Evolutionary conservation across 2,888 invertebrate species (phyloP).

Genomic region (Gasteruption jaculator): DNA sequence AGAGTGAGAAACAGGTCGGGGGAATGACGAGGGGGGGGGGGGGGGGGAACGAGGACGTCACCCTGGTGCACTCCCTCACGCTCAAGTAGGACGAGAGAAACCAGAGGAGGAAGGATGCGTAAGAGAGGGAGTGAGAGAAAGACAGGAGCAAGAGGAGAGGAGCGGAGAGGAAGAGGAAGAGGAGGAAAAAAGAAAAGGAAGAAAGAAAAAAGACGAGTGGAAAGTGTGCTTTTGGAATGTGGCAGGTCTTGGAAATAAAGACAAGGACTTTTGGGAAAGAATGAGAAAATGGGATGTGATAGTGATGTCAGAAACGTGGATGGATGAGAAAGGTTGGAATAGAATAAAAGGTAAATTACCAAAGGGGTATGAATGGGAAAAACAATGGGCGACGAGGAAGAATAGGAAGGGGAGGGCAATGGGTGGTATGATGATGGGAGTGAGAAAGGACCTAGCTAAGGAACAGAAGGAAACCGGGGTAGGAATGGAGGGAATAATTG

Average conservation of each 20-base stretch:
- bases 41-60: too few relatives aligned
- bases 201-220: not conserved
- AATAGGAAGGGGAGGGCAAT: not conserved
- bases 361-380: too few relatives aligned
- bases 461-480: not conserved
- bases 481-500: too few relatives aligned
- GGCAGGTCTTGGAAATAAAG: not conserved
- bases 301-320: too few relatives aligned
- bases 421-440: not conserved
- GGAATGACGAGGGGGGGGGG: too few relatives aligned
- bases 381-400: too few relatives aligned
- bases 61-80: too few relatives aligned
- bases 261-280: not conserved
- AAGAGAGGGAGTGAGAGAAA: not conserved
- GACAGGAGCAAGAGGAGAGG: not conserved
- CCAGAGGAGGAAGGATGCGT: not conserved
- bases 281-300: not conserved
- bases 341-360: too few relatives aligned
- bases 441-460: not conserved
- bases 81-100: not conserved
- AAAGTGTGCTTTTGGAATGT: not conserved
- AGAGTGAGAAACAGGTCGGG: not conserved
- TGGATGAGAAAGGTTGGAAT: too few relatives aligned
- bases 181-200: not conserved
- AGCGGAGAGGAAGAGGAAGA: not conserved